Evolutionary conservation across 2,888 invertebrate genomes (phyloP).

Genomic region (Lasioglossum oenotherae): DNA sequence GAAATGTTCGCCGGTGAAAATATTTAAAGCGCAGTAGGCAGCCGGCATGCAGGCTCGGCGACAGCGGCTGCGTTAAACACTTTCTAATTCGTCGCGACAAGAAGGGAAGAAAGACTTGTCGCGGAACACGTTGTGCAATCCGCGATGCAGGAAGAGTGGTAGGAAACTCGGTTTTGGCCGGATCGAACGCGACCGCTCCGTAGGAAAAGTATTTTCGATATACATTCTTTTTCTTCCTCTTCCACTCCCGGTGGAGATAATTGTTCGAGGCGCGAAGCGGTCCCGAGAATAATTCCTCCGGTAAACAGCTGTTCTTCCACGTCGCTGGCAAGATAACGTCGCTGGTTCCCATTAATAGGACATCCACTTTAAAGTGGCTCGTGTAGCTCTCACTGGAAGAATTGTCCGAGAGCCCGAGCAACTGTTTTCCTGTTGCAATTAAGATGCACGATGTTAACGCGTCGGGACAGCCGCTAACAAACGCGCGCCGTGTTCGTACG

Average conservation of each 20-base stretch:
- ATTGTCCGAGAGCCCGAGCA: conserved; percentile 43
- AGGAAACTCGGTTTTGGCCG: conserved; percentile 32
- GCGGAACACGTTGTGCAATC: conserved; percentile 47
- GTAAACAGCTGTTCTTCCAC: conserved; percentile 67
- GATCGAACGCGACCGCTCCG: conserved; percentile 1
- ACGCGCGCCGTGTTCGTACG: neutral
- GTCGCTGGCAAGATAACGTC: conserved; percentile 55
- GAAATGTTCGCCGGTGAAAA: neutral
- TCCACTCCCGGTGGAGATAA: neutral
- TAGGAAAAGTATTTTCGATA: neutral
- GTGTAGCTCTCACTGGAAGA: conserved; percentile 45
- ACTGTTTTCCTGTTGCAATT: conserved; percentile 52
- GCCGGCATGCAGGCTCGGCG: conserved; percentile 17
- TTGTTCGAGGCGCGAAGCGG: neutral
- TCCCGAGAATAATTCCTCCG: conserved; percentile 49
- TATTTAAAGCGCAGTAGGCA: conserved; percentile 17
- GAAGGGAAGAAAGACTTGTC: conserved; percentile 51
- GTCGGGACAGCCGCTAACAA: neutral
- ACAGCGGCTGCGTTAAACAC: conserved; percentile 40
- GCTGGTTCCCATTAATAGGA: conserved; percentile 64
- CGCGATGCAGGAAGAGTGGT: conserved; percentile 47
- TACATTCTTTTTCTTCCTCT: neutral
- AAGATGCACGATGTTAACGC: conserved; percentile 30
- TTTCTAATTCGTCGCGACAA: conserved; percentile 53
- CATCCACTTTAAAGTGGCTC: conserved; percentile 54